Conservation (phyloP, 1,140 invertebrate species). For the Heliothis virescens region DNA sequence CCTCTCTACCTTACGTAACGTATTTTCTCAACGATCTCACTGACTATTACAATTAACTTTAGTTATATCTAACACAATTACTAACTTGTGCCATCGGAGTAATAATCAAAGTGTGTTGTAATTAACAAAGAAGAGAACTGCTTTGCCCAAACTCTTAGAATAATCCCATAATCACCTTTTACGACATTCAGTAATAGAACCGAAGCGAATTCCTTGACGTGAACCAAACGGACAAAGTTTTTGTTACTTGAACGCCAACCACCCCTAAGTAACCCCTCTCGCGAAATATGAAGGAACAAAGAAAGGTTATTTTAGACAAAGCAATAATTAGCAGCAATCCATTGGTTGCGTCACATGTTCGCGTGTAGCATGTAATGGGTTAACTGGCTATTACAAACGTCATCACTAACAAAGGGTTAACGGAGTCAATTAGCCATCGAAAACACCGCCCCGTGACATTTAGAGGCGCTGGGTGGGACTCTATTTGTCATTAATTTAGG, state of each 20-base stretch:
- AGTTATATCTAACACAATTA: not conserved
- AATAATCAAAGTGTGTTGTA: not conserved
- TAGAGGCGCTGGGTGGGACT: slow-evolving; percentile 73
- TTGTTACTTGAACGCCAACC: not conserved
- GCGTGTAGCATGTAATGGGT: slow-evolving; percentile 53
- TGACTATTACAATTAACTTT: too few species aligned
- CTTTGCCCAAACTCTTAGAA: not conserved
- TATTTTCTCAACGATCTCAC: too few species aligned
- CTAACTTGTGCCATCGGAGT: too few species aligned
- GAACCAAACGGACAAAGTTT: not conserved
- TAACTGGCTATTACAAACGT: slow-evolving; percentile 62
- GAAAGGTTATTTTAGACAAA: slow-evolving; percentile 45
- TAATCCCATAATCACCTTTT: not conserved
- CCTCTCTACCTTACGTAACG: too few species aligned
- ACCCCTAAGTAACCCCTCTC: not conserved
- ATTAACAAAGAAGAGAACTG: not conserved
- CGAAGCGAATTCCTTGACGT: not conserved
- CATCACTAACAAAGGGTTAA: slow-evolving; percentile 72
- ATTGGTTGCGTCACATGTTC: slow-evolving; percentile 22
- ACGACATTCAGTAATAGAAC: not conserved
- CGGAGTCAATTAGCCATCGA: slow-evolving; percentile 80
- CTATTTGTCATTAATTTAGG: slow-evolving; percentile 83
- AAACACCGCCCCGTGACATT: slow-evolving; percentile 72
- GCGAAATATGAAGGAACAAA: slow-evolving; percentile 16
- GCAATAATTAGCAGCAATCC: slow-evolving; percentile 40